These are phyloP conservation scores for Drosophila bifasciata DNA, from an alignment of 1,140 invertebrate genomes.

Conservation along the genomic window DNA sequence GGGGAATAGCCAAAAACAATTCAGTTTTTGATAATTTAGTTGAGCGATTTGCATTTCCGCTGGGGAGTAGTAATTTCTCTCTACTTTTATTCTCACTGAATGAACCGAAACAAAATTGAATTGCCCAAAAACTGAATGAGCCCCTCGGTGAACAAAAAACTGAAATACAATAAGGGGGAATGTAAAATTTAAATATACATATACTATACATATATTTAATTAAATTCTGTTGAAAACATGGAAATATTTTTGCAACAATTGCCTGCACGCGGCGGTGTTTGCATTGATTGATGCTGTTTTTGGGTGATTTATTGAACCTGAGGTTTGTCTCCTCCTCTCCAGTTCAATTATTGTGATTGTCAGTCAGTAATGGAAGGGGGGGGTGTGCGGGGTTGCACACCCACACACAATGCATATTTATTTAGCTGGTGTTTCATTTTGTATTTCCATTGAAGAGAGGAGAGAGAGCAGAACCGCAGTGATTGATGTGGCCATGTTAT, in stretches of 20 bases:
- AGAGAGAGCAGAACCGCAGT: conserved; percentile 63
- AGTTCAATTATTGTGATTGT: conserved; percentile 61
- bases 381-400: conserved; percentile 8
- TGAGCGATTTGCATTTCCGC: conserved; percentile 52
- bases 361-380: conserved; percentile 34
- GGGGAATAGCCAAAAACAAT: conserved; percentile 22
- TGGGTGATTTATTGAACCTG: conserved; percentile 73
- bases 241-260: conserved; percentile 46
- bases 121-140: conserved; percentile 24
- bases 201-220: conserved; percentile 36
- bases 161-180: conserved; percentile 7
- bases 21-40: conserved; percentile 39
- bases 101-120: conserved; percentile 56
- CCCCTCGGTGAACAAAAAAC: conserved; percentile 21
- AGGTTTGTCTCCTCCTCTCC: conserved; percentile 43
- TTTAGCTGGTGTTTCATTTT: conserved; percentile 61
- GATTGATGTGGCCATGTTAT: conserved; percentile 78
- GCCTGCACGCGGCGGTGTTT: conserved; percentile 40
- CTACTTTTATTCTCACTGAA: conserved; percentile 41
- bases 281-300: conserved; percentile 74
- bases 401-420: conserved; percentile 64
- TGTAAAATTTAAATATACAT: conserved; percentile 33
- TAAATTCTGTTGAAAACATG: conserved; percentile 34
- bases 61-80: conserved; percentile 52
- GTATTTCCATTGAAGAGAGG: conserved; percentile 60